Percentiles rank a stretch among this genome's conserved stretches.
Conservation (phyloP, 92 coral and sea anemone species). For the Porites evermanni region DNA sequence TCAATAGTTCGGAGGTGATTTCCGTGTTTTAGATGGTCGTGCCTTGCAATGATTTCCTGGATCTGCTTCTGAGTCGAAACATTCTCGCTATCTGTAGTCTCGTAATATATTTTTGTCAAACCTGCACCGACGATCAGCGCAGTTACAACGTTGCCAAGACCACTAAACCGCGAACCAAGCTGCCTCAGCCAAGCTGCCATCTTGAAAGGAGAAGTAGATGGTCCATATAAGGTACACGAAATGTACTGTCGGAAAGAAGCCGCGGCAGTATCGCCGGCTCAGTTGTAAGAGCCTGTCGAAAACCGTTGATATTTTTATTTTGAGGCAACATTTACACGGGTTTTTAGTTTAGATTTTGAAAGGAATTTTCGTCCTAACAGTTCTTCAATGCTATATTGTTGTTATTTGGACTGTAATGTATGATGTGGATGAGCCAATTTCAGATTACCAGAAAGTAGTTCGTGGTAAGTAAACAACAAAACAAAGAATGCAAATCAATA, state of each 20-base stretch:
- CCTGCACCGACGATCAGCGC: conserved; percentile 92
- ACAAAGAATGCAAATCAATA: no score
- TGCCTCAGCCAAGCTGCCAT: conserved; percentile 72
- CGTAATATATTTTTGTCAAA: conserved; percentile 85
- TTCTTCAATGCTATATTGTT: neutral
- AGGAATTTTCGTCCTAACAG: neutral
- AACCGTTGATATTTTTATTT: conserved; percentile 24
- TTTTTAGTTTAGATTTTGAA: conserved; percentile 14
- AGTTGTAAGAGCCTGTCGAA: conserved; percentile 15
- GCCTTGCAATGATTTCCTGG: conserved; percentile 67
- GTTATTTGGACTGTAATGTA: conserved; percentile 56
- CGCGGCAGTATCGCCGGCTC: conserved; percentile 63
- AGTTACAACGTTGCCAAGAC: conserved; percentile 73
- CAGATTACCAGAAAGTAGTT: conserved; percentile 74
- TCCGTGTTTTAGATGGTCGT: conserved; percentile 83
- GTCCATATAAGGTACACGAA: no score
- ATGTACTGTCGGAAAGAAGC: neutral
- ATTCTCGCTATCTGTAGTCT: conserved; percentile 64
- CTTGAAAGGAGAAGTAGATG: conserved; percentile 30
- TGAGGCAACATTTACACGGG: neutral
- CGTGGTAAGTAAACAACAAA: conserved; percentile 59
- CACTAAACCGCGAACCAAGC: conserved; percentile 61
- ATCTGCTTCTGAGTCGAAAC: conserved; percentile 71
- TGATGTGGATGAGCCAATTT: conserved; percentile 80
- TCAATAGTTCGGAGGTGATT: conserved; percentile 66